A percentile compares a stretch with the other conserved stretches of the same genome.
Evolutionary conservation across 2,113 vertebrate genomes (phyloP).

Genomic region (Hirundichthys speculiger): DNA sequence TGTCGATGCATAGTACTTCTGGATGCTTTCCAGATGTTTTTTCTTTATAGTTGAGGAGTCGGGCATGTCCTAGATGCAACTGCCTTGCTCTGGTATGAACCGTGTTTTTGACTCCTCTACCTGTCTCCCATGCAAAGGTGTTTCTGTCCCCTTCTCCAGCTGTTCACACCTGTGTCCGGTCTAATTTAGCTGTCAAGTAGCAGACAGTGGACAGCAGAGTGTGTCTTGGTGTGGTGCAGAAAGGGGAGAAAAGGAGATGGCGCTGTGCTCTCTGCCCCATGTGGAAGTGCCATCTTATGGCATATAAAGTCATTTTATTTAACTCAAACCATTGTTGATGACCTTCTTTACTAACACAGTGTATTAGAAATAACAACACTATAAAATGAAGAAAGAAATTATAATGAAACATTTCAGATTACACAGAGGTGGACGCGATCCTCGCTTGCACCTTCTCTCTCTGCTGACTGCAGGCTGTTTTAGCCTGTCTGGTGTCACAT

Average conservation of each 20-base stretch:
- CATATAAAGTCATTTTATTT: too few species aligned
- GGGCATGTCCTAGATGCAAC: conserved; percentile 72
- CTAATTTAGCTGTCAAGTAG: conserved; percentile 40
- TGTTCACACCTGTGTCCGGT: conserved; percentile 14
- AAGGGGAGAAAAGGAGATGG: too few species aligned
- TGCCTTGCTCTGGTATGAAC: conserved; percentile 39
- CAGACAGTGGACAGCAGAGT: conserved; percentile 2
- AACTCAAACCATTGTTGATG: too few species aligned
- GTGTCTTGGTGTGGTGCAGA: not conserved
- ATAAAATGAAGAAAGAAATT: too few species aligned
- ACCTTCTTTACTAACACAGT: too few species aligned
- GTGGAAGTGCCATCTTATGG: too few species aligned
- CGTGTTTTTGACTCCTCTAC: conserved; percentile 18
- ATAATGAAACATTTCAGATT: too few species aligned
- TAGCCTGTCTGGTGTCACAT: conserved; percentile 49
- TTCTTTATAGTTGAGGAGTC: conserved; percentile 69
- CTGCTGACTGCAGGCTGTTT: conserved; percentile 29
- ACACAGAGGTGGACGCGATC: not conserved
- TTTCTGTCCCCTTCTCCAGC: not conserved
- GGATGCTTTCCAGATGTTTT: conserved; percentile 77
- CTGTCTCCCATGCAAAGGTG: not conserved
- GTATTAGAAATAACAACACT: too few species aligned
- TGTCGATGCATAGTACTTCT: conserved; percentile 70
- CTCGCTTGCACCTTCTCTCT: conserved; percentile 6
- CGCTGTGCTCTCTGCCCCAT: too few species aligned